phyloP scores from a whole-genome alignment of 2,113 vertebrate species.

The Hippocampus comes region DNA sequence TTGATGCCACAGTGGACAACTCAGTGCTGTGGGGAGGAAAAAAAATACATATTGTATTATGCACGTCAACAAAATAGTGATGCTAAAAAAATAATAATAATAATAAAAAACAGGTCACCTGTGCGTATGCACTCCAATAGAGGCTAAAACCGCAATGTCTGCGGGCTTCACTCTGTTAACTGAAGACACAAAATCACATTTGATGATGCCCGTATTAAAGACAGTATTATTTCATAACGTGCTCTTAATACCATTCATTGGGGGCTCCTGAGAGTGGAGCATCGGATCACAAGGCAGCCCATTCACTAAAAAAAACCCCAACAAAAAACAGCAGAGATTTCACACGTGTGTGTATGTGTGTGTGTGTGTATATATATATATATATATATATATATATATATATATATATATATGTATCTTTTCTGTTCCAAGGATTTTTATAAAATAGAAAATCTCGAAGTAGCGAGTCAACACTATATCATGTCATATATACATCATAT shows the following conservation, averaged over 20 bases:
- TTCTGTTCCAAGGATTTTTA: no score
- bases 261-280: slow-evolving; percentile 32
- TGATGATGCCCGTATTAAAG: neutral
- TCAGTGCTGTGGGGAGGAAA: slow-evolving; percentile 39
- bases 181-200: slow-evolving; percentile 13
- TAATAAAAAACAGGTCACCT: slow-evolving; percentile 40
- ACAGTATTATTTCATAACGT: neutral
- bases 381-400: no score
- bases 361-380: no score
- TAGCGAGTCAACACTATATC: neutral
- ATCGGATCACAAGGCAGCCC: slow-evolving; percentile 41
- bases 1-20: slow-evolving; percentile 46
- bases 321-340: neutral
- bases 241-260: slow-evolving; percentile 46
- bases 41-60: neutral
- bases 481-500: neutral
- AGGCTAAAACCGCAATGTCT: slow-evolving; percentile 56
- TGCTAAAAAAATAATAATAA: neutral
- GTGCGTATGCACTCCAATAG: slow-evolving; percentile 42
- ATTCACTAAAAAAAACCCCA: slow-evolving; percentile 16
- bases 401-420: no score
- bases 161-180: slow-evolving; percentile 57
- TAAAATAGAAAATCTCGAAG: no score
- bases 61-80: neutral
- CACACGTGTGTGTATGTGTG: no score